phyloP scores from a whole-genome alignment of 2,797 vertebrate genomes.

The Gobio occitaniae region DNA sequence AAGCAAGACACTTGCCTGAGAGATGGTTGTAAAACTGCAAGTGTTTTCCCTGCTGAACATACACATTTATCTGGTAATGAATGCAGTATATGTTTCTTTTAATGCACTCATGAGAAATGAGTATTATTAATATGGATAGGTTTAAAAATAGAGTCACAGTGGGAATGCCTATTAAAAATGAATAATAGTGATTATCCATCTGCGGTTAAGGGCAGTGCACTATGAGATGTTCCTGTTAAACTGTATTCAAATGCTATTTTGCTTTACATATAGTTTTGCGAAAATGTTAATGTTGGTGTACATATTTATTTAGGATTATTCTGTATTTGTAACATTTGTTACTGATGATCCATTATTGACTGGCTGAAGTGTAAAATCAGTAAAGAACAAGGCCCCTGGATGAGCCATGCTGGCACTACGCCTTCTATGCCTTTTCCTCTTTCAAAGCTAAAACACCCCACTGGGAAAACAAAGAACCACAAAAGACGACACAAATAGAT shows the following conservation, averaged over 20 bases:
- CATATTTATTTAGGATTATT: neutral
- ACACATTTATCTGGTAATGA: conserved; percentile 4
- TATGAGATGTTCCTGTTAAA: neutral
- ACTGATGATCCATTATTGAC: conserved; percentile 27
- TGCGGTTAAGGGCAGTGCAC: conserved; percentile 6
- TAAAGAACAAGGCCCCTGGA: conserved; percentile 25
- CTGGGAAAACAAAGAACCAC: neutral
- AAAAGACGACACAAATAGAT: conserved; percentile 4
- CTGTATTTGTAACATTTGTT: conserved; percentile 1
- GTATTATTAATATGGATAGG: conserved; percentile 17
- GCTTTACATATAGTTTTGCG: neutral
- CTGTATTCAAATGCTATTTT: too few relatives aligned
- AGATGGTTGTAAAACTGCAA: neutral
- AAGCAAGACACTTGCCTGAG: neutral
- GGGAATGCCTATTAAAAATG: conserved; percentile 48
- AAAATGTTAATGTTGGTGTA: neutral
- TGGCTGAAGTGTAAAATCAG: conserved; percentile 2
- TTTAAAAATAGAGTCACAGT: conserved; percentile 37
- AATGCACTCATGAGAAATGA: conserved; percentile 13
- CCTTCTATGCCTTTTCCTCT: conserved; percentile 2
- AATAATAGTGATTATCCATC: conserved; percentile 17
- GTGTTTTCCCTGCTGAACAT: neutral
- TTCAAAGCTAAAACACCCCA: conserved; percentile 20
- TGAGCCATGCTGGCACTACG: conserved; percentile 22
- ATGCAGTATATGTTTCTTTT: neutral